Base-by-base conservation (phyloP, 2,113 vertebrate genomes). In the Sitta europaea region DNA sequence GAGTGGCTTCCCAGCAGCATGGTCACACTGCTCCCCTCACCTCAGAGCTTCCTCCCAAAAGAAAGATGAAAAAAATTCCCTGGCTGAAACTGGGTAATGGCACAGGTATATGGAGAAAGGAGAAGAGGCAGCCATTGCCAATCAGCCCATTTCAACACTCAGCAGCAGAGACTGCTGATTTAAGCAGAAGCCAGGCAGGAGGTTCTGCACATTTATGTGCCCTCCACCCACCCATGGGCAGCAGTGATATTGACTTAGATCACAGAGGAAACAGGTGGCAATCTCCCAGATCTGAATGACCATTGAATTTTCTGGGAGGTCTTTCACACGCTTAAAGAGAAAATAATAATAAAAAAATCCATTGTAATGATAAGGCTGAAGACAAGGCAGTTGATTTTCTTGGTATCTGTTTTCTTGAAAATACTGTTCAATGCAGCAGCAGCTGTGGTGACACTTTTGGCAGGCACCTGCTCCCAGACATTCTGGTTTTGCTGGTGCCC, bases 51-150 rank as follows among this genome's bases (percentile, higher is more conserved):
- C 42, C 50, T 78, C 40, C 50, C 38, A 11, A 74, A 57, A 66
- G 31, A 58, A 79, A 81, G 36, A 51, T n/a, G 10, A 57, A 72
- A 81, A 59, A 61, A 70, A 54, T 23, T 23, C 78, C 55, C 18
- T 0, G 3, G 18, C 19, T 80, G 35, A 74, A 90, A 45, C 58
- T 12, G 42, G 67, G 38, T 31, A 77, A 35, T 0, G 0, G 42
- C 51, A 89, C 35, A 54, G 0, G 4, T 81, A 48, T 27, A 43
- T 13, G 10, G 43, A 54, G 48, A 55, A 75, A 85, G 63, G 33
- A 88, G 43, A 65, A 75, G 36, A 58, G 42, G 33, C 78, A 88
- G 61, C 28, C 9, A 4, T 3, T 29, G 74, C 66, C n/a, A 33
- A 36, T n/a, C 1, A 0, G 36, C 24, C 43, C 53, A 31, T 48